Conservation (phyloP, 2,797 vertebrate species). For the Natrix natrix region DNA sequence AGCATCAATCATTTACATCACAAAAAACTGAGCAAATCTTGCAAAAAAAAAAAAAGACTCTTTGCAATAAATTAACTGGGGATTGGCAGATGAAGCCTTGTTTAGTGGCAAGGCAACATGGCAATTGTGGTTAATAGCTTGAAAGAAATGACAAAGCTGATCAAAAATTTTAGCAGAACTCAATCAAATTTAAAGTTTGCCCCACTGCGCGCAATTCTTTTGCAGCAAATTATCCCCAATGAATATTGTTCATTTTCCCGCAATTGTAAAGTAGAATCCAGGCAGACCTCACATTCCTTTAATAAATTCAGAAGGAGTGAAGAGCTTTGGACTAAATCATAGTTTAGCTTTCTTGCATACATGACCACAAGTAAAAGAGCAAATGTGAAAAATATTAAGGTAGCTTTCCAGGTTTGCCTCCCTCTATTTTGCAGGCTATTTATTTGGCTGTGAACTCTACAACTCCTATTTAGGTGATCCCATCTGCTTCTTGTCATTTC, state of each 20-base stretch:
- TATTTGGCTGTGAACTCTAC: not conserved
- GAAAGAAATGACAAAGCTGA: constrained; percentile 48
- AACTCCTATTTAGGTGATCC: not conserved
- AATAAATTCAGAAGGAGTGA: constrained; percentile 6
- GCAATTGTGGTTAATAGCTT: constrained; percentile 24
- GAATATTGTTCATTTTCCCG: not conserved
- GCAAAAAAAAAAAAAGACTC: not conserved
- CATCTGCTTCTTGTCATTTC: not conserved
- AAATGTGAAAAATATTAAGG: constrained; percentile 32
- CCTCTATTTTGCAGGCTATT: not conserved
- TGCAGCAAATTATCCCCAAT: constrained; percentile 18
- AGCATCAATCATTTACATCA: constrained; percentile 39
- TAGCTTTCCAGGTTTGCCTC: constrained; percentile 25
- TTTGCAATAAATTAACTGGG: constrained; percentile 49
- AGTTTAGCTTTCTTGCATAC: constrained; percentile 28
- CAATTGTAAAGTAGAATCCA: not conserved
- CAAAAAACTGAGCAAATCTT: constrained; percentile 25
- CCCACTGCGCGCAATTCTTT: not conserved
- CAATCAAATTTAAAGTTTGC: constrained; percentile 24
- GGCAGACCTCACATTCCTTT: not conserved
- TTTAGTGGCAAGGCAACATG: constrained; percentile 38
- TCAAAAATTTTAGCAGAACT: constrained; percentile 31
- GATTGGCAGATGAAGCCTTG: constrained; percentile 45
- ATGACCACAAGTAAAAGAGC: not conserved
- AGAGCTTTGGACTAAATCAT: not conserved